phyloP scores from a whole-genome alignment of 64 coral and sea anemone genomes.

The Hydrozoanthus tunicans region DNA sequence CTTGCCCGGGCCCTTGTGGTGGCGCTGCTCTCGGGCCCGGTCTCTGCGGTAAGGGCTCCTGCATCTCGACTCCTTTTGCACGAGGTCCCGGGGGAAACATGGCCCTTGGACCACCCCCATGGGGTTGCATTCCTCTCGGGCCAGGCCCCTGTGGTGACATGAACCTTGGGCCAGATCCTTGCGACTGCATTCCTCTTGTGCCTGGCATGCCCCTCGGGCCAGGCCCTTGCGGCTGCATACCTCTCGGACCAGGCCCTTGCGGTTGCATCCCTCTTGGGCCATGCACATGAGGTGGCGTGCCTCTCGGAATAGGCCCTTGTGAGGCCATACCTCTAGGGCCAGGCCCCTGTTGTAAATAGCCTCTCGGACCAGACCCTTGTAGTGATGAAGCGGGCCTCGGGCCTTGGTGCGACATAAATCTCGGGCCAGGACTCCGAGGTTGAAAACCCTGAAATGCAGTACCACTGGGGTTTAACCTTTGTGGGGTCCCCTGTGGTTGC shows the following conservation, averaged over 20 bases:
- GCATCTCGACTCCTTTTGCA: not conserved
- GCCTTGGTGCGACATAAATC: not conserved
- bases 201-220: slow-evolving; percentile 1
- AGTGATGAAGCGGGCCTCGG: not conserved
- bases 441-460: slow-evolving; percentile 6
- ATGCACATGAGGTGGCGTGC: not conserved
- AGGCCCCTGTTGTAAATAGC: not conserved
- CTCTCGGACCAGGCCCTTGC: not conserved
- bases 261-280: not conserved
- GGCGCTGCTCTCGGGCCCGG: not conserved
- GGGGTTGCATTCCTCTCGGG: not conserved
- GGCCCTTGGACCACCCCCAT: not conserved
- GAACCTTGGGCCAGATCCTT: not conserved
- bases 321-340: not conserved
- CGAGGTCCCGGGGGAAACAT: not conserved
- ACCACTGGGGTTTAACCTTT: not conserved
- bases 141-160: not conserved
- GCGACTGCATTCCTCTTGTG: not conserved
- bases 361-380: not conserved
- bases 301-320: not conserved
- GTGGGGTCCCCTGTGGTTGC: not conserved
- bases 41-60: not conserved
- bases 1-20: not conserved
- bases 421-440: not conserved
- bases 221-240: not conserved